Conservation (phyloP, 2,113 vertebrate species). For the Antechinus stuartii region DNA sequence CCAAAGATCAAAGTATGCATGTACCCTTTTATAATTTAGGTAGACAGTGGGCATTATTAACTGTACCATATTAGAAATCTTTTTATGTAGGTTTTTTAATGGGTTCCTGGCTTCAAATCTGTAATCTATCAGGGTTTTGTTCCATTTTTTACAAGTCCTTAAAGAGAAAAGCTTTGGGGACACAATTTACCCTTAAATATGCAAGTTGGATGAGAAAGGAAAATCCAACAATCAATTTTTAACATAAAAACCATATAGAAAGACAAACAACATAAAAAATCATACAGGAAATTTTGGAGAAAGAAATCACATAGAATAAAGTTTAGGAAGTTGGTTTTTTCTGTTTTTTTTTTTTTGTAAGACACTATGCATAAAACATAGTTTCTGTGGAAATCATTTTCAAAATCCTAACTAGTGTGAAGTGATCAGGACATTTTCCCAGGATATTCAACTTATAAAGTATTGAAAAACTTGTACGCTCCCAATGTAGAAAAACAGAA, state of each 20-base stretch:
- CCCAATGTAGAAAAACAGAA: background rate
- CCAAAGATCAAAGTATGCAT: slow-evolving; percentile 10
- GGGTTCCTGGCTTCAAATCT: slow-evolving; percentile 1
- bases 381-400: slow-evolving; percentile 9
- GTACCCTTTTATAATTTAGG: background rate
- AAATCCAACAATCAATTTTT: slow-evolving; percentile 16
- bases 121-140: background rate
- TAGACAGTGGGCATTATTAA: background rate
- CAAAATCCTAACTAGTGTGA: background rate
- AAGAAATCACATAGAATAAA: background rate
- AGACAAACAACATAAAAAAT: background rate
- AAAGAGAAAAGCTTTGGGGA: slow-evolving; percentile 4
- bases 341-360: background rate
- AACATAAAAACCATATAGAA: background rate
- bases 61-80: background rate
- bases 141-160: background rate
- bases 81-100: background rate
- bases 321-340: background rate
- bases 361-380: background rate
- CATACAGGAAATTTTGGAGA: background rate
- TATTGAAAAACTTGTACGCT: background rate
- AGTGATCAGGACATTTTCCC: background rate
- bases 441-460: background rate
- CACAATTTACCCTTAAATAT: slow-evolving; percentile 21
- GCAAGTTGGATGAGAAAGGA: slow-evolving; percentile 10